Evolutionary conservation across 2,888 invertebrate species (phyloP).

Genomic region (Lycaena phlaeas): DNA sequence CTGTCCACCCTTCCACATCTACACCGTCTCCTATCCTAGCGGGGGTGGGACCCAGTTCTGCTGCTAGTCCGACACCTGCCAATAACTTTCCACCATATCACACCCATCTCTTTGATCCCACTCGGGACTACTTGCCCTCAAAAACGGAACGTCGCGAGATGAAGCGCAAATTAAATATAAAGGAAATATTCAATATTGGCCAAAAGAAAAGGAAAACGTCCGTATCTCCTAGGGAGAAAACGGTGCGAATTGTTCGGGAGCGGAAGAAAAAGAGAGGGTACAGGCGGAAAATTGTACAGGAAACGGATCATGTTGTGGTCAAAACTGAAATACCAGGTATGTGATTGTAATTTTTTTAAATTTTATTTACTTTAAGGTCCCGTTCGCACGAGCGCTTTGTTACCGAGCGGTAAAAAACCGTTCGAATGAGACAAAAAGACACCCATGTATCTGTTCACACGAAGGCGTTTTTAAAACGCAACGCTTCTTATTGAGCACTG

Average conservation of each 20-base stretch:
- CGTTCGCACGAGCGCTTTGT: too few relatives aligned
- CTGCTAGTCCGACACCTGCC: constrained; percentile 17
- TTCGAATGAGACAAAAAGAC: too few relatives aligned
- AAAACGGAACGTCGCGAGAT: constrained; percentile 81
- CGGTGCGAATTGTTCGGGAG: constrained; percentile 24
- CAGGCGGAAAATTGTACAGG: constrained; percentile 24
- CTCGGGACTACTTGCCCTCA: constrained; percentile 64
- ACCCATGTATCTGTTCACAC: too few relatives aligned
- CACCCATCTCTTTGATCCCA: constrained; percentile 63
- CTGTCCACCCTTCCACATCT: constrained; percentile 21
- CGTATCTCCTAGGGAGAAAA: constrained; percentile 26
- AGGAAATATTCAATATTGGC: constrained; percentile 76
- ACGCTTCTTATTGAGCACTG: too few relatives aligned
- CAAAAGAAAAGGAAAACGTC: constrained; percentile 49
- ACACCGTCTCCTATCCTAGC: constrained; percentile 27
- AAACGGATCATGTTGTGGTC: constrained; percentile 23
- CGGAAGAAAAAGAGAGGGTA: constrained; percentile 41
- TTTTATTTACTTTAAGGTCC: not conserved
- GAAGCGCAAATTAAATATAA: constrained; percentile 79
- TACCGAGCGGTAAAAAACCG: too few relatives aligned
- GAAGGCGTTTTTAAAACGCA: too few relatives aligned
- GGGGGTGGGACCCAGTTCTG: constrained; percentile 32
- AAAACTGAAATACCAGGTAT: constrained; percentile 44
- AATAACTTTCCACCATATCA: constrained; percentile 40
- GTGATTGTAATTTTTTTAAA: constrained; percentile 11